Base-by-base conservation (phyloP, 92 coral and sea anemone species). In the Pocillopora grandis region DNA sequence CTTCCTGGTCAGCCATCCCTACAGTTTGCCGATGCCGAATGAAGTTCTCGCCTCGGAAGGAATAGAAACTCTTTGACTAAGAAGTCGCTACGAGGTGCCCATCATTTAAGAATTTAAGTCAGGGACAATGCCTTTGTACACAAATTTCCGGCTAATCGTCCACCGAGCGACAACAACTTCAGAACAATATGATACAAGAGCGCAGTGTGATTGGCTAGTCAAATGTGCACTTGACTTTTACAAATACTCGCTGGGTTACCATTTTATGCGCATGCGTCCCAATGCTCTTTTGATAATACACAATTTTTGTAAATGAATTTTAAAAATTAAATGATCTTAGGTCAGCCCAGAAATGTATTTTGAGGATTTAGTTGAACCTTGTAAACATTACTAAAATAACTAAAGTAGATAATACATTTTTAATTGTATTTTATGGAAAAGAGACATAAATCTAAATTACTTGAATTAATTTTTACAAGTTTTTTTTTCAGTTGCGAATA, bases 351-450 rank as follows among this genome's bases (percentile, higher is more conserved):
- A n/a, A 42, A 42, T 9, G 55, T 21, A 13, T 37, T 37, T 69
- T 36, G 20, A 33, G 20, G n/a, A 69, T 36, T 3, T 16, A 35
- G 17, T 52, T 69, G 20, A 70, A 36, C 15, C 55, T 33, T 55
- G 37, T 68, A 58, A 17, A 60, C 27, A n/a, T 12, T 37, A 21
- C 58, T 37, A 15, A 61, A 6, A 37, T 27, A 31, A 76, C 48
- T n/a, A 57, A 60, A 65, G 61, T 59, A 61, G 64, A 70, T 64
- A 63, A 71, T 18, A 58, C 59, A 35, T 58, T 36, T 71, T 0
- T n/a, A 81, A 60, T 60, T 71, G 20, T 69, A 81, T 70, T 81
- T 81, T 69, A 58, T 33, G 48, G 59, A 14, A 27, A 56, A 59
- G 37, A 68, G 35, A 69, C 60, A 58, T 58, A 80, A 20, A 69